Percentiles rank a stretch among this genome's conserved stretches.
phyloP scores from a whole-genome alignment of 2,888 invertebrate species.

The Steinernema carpocapsae region DNA sequence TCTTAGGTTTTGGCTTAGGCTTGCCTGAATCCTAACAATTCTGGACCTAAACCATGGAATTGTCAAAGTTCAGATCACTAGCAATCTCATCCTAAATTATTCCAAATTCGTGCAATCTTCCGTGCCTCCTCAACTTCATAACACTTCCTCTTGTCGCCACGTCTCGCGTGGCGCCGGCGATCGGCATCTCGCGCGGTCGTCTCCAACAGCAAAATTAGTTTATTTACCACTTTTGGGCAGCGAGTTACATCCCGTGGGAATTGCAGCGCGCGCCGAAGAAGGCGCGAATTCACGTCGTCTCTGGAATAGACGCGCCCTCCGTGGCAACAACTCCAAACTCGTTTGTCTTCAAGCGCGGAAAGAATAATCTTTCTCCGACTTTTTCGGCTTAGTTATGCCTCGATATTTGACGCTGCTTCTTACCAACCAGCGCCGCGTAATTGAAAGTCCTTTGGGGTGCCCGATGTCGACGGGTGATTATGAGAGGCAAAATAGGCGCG shows the following conservation, averaged over 20 bases:
- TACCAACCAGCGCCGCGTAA: neutral
- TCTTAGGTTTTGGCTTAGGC: too few relatives aligned
- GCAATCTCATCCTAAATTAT: too few relatives aligned
- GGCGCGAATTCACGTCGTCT: neutral
- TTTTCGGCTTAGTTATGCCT: neutral
- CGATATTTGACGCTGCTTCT: neutral
- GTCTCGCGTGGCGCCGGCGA: too few relatives aligned
- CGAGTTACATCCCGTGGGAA: neutral
- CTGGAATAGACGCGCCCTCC: neutral
- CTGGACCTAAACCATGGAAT: too few relatives aligned
- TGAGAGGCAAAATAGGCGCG: constrained; percentile 6
- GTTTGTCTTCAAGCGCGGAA: neutral
- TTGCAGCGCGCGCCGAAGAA: neutral
- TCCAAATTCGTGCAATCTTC: too few relatives aligned
- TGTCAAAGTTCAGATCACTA: too few relatives aligned
- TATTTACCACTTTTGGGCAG: neutral
- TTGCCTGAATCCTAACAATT: too few relatives aligned
- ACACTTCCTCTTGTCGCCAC: too few relatives aligned
- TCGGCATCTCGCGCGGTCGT: too few relatives aligned
- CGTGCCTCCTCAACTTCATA: too few relatives aligned
- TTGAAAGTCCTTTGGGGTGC: neutral
- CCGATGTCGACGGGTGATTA: constrained; percentile 12
- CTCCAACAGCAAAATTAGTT: neutral
- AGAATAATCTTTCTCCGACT: neutral
- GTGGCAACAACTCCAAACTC: too few relatives aligned